Conservation (phyloP, 53 echinoderm and acorn worm species). For the Temnopleurus reevesii region DNA sequence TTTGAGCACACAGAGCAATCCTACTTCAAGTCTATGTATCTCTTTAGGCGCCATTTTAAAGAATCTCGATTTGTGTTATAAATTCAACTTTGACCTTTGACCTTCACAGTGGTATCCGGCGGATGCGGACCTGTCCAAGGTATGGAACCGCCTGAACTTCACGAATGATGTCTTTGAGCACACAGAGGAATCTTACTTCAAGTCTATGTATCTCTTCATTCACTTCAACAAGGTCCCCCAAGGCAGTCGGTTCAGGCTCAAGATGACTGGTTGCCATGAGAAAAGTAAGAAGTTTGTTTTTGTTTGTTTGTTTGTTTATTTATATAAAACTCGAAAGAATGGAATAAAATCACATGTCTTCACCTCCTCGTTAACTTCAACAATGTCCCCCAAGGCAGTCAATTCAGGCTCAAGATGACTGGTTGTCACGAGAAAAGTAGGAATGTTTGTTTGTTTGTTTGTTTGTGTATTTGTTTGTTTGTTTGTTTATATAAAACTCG, state of each 20-base stretch:
- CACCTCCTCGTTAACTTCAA: slow-evolving; percentile 13
- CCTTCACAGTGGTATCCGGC: not conserved
- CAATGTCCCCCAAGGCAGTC: not conserved
- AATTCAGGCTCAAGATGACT: not conserved
- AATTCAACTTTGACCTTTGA: too few species aligned
- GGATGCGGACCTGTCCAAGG: not conserved
- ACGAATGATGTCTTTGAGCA: not conserved
- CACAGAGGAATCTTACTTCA: not conserved
- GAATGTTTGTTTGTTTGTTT: too few species aligned
- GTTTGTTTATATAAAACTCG: too few species aligned
- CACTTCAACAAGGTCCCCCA: not conserved
- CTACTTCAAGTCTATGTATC: slow-evolving; percentile 34
- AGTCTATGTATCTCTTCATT: slow-evolving; percentile 27
- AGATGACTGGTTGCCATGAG: slow-evolving; percentile 14
- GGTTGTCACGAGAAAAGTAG: slow-evolving; percentile 33
- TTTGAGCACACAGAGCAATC: not conserved
- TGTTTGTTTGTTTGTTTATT: too few species aligned
- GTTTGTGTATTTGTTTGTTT: too few species aligned
- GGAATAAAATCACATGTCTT: too few species aligned
- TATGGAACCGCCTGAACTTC: slow-evolving; percentile 40
- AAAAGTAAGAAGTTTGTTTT: not conserved
- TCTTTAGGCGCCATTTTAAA: too few species aligned
- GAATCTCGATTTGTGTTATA: too few species aligned
- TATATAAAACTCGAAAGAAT: too few species aligned
- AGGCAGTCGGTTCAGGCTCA: not conserved